A percentile compares a stretch with the other conserved stretches of the same genome.
Conservation (phyloP, 2,113 vertebrate genomes). For the Pygoscelis adeliae region DNA sequence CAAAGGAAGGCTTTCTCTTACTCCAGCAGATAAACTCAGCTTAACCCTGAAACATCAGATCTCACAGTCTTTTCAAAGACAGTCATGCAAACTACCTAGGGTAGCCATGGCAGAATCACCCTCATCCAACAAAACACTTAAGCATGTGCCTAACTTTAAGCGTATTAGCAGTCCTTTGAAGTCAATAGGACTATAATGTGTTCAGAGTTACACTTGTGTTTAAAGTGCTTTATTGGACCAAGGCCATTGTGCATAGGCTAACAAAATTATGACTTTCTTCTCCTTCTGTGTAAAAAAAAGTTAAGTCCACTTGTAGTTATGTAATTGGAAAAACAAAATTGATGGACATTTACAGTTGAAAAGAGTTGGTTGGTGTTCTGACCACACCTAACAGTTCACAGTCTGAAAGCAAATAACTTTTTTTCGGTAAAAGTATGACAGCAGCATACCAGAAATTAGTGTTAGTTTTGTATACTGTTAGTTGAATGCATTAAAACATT, state of each 20-base stretch:
- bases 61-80: not conserved
- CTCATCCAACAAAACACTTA: not conserved
- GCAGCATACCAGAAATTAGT: constrained; percentile 1
- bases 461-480: not conserved
- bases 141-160: not conserved
- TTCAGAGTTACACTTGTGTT: not conserved
- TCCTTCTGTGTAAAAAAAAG: not conserved
- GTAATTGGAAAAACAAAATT: not conserved
- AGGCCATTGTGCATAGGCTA: not conserved
- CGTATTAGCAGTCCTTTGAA: not conserved
- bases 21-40: not conserved
- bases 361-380: not conserved
- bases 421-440: not conserved
- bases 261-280: not conserved
- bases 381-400: not conserved
- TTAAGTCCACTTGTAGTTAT: not conserved
- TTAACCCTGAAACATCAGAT: not conserved
- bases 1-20: not conserved
- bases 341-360: not conserved
- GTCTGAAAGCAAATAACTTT: not conserved
- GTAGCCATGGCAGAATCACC: not conserved
- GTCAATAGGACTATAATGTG: not conserved
- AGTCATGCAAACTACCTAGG: not conserved
- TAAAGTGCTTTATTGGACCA: constrained; percentile 23
- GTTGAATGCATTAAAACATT: not conserved